These are phyloP conservation scores for Acromyrmex echinatior DNA, from an alignment of 1,140 invertebrate genomes.

Conservation along the genomic window DNA sequence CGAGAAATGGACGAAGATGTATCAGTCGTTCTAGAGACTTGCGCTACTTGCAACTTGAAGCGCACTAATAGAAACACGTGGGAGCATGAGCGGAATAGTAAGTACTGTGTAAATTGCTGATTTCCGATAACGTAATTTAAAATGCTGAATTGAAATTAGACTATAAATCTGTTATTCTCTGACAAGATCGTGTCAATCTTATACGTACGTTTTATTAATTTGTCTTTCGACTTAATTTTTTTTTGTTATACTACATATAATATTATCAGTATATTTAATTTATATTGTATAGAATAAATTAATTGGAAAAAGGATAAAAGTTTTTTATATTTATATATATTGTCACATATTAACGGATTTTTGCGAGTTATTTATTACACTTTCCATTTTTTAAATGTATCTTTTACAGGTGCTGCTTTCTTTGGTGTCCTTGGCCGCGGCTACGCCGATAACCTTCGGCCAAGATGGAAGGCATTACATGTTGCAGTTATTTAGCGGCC, in stretches of 20 bases:
- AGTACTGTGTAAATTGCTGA: slow-evolving; percentile 72
- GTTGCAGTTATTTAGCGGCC: slow-evolving; percentile 68
- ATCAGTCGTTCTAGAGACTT: slow-evolving; percentile 83
- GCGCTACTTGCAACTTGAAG: slow-evolving; percentile 60
- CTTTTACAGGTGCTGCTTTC: slow-evolving; percentile 77
- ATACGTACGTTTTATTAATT: not conserved
- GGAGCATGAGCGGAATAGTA: slow-evolving; percentile 78
- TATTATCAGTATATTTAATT: not conserved
- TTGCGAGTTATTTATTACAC: not conserved
- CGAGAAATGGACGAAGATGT: slow-evolving; percentile 83
- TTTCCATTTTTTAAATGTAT: not conserved
- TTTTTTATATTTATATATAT: not conserved
- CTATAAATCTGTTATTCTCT: not conserved
- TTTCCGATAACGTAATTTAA: not conserved
- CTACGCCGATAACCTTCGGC: slow-evolving; percentile 79
- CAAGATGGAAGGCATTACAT: slow-evolving; percentile 71
- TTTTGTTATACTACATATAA: not conserved
- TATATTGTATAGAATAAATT: not conserved
- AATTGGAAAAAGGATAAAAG: not conserved
- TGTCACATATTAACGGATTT: not conserved
- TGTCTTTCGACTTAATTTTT: not conserved
- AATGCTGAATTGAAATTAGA: not conserved
- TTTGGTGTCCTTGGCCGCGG: slow-evolving; percentile 77
- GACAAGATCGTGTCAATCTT: not conserved
- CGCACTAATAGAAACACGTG: slow-evolving; percentile 65